Evolutionary conservation across 2,888 invertebrate species (phyloP), one percentile per base, ranked within the genome.

Genomic region (Megastigmus dorsalis): DNA sequence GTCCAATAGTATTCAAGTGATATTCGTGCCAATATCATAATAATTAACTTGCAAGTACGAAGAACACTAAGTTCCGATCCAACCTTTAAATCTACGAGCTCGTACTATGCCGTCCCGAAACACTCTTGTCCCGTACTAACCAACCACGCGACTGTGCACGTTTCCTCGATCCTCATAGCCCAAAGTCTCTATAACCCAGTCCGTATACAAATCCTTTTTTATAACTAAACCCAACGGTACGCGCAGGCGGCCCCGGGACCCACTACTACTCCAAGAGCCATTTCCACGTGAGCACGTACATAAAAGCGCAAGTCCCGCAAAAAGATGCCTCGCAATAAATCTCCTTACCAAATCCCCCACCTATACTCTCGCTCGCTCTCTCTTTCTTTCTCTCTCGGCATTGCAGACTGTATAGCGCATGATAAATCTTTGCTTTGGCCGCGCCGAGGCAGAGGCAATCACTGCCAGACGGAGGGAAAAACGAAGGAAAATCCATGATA

Each of bases 281-380:
- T 57, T 33, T 48, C 28, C 26, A 48, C 15, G n/a, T 41, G 9
- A 3, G 59, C 59, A 26, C 52, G 43, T 38, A 33, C 62, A 59
- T 66, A 59, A 59, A 66, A 57, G 59, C 52, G 15, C 26, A 10
- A 45, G 23, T 33, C 15, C 33, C 5, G 48, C 43, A 60, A 59
- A 66, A 72, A 52, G 66, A 59, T 59, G 52, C 9, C 36, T 52
- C 60, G 54, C 67, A 45, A 73, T 73, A 73, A 73, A 73, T 73
- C 66, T 54, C 52, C 26, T 20, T 48, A 30, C 20, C 48, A 50
- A 63, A 68, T 55, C 67, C 62, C 60, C n/a, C n/a, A 23, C 43
- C 62, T 52, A 52, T 28, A 18, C 30, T 15, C 66, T 3, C 43
- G 15, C 38, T 9, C 36, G 20, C n/a, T n/a, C n/a, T n/a, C n/a